A percentile compares a stretch with the other conserved stretches of the same genome.
phyloP scores from a whole-genome alignment of 2,888 invertebrate genomes.

The Halocaridina rubra region DNA sequence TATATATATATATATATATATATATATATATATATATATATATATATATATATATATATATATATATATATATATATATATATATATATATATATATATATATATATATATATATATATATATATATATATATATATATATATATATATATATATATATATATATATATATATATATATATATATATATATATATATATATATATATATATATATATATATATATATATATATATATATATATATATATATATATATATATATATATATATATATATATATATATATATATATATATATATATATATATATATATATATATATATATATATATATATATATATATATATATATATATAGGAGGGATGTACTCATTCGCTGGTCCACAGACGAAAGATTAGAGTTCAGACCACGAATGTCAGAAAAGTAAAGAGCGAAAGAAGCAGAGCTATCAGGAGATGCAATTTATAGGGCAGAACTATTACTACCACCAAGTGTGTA shows the following conservation, averaged over 20 bases:
- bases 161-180: neutral
- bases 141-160: neutral
- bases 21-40: constrained; percentile 1
- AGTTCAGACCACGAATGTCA: too few species aligned
- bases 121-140: neutral
- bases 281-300: constrained; percentile 1
- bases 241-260: constrained; percentile 1
- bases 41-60: neutral
- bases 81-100: neutral
- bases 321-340: constrained; percentile 1
- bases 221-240: neutral
- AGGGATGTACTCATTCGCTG: too few species aligned
- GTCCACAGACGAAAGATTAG: too few species aligned
- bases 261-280: constrained; percentile 1
- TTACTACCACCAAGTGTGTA: neutral
- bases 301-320: constrained; percentile 4
- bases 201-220: constrained; percentile 1
- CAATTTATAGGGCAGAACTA: too few species aligned
- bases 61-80: neutral
- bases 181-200: neutral
- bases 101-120: neutral
- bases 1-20: neutral
- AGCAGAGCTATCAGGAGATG: too few species aligned
- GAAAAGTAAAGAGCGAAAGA: too few species aligned
- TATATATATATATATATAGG: neutral